Percentiles rank a stretch among this genome's conserved stretches.
Evolutionary conservation across 2,113 vertebrate species (phyloP).

Genomic region (Catharus bicknelli): DNA sequence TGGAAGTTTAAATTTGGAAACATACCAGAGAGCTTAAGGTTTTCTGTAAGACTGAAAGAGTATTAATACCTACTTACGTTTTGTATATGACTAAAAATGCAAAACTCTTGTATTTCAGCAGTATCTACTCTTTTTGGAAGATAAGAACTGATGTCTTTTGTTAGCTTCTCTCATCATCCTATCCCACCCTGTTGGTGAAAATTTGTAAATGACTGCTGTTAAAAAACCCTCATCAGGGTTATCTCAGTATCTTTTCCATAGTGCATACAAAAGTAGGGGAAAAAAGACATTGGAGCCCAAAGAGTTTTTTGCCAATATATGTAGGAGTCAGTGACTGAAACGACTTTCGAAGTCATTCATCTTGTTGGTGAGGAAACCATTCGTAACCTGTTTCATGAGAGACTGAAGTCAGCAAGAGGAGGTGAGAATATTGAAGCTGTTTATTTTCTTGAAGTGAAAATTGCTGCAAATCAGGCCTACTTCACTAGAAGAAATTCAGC

Average conservation of each 20-base stretch:
- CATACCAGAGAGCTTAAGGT: background rate
- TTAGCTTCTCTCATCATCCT: background rate
- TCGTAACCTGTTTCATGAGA: background rate
- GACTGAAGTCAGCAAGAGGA: background rate
- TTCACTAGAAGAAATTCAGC: background rate
- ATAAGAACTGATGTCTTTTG: background rate
- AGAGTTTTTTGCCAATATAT: background rate
- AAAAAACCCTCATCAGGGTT: background rate
- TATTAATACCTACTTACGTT: background rate
- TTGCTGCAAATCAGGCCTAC: background rate
- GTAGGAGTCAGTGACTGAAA: background rate
- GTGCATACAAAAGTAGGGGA: background rate
- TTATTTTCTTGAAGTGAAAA: background rate
- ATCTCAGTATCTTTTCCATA: background rate
- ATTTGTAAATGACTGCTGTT: background rate
- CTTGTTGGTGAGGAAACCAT: background rate
- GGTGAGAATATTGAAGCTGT: background rate
- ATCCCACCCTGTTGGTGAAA: background rate
- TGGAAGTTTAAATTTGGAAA: background rate
- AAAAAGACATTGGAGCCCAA: fast-evolving
- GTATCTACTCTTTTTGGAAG: background rate
- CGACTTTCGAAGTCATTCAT: background rate
- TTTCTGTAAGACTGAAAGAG: background rate
- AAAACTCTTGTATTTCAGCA: background rate
- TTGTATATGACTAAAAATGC: background rate